Evolutionary conservation across 2,113 vertebrate species (phyloP).

Genomic region (Cichladusa arquata): DNA sequence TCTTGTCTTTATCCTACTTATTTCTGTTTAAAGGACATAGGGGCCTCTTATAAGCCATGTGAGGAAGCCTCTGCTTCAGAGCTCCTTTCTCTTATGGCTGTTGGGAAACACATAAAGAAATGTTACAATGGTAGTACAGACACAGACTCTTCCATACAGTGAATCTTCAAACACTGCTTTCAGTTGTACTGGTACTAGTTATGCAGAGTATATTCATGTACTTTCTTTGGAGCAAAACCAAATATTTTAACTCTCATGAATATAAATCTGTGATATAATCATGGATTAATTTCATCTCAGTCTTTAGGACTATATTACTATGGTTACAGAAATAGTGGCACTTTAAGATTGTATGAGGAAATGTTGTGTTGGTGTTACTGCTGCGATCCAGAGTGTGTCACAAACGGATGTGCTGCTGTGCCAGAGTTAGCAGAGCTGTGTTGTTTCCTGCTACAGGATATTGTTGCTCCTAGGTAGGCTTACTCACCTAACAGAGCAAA

Average conservation of each 20-base stretch:
- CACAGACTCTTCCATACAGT: rapidly evolving
- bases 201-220: background rate
- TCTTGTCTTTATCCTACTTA: background rate
- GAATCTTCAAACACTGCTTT: background rate
- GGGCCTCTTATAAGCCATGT: background rate
- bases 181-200: background rate
- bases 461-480: background rate
- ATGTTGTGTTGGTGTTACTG: background rate
- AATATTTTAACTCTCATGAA: background rate
- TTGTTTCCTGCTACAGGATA: background rate
- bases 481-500: background rate
- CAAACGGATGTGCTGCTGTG: background rate
- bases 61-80: background rate
- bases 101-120: background rate
- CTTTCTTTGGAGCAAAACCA: background rate
- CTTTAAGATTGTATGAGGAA: background rate
- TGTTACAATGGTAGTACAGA: background rate
- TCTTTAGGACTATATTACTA: background rate
- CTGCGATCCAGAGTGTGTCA: background rate
- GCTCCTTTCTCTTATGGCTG: rapidly evolving
- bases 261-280: background rate
- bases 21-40: background rate
- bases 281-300: background rate
- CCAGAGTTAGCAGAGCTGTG: rapidly evolving
- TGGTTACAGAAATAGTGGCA: background rate